Evolutionary conservation across 2,113 vertebrate genomes (phyloP), one percentile per base, ranked within the genome.

Genomic region (Takifugu flavidus): DNA sequence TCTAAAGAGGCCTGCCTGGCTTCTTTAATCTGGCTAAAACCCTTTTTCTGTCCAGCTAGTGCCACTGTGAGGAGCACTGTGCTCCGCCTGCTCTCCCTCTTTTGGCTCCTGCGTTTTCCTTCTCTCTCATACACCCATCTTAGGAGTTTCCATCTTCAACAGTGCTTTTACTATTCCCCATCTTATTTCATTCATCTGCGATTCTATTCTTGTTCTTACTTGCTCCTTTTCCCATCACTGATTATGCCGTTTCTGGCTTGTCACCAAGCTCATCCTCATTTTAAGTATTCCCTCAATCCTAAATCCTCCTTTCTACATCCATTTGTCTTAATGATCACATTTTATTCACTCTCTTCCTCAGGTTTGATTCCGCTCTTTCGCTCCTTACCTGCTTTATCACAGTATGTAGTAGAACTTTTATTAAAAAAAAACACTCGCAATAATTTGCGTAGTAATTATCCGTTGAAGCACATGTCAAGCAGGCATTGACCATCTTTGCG

Each of bases 11-110:
- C 91, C 89, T 88, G 90, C 83, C 72, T 90, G 89, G 87, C 83
- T 91, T 85, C 91, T 94, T 94, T 94, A 94, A 93, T 94, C 91
- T 91, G 91, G 83, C 91, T 92, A 90, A 93, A 93, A 93, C 89
- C 93, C 90, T 87, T 75, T 85, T 51, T 75, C 83, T 65, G 43
- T 83, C 64, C 72, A 78, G 80, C 69, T 62, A 34, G 67, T 72
- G 67, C 73, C 50, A 53, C 79, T 55, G 47, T 1, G 49, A 65
- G 59, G 67, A 77, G 67, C 53, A 55, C 76, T 63, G 59, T 57
- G 59, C 65, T 71, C 53, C 75, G 63, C 13, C 12, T 57, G 59
- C 75, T 63, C 52, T 28, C 46, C 56, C n/a, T 59, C 54, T 62
- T 25, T 53, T n/a, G 3, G 8, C 60, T 52, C 49, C 51, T 60